Evolutionary conservation across 2,888 invertebrate genomes (phyloP).

Genomic region (Mantis religiosa): DNA sequence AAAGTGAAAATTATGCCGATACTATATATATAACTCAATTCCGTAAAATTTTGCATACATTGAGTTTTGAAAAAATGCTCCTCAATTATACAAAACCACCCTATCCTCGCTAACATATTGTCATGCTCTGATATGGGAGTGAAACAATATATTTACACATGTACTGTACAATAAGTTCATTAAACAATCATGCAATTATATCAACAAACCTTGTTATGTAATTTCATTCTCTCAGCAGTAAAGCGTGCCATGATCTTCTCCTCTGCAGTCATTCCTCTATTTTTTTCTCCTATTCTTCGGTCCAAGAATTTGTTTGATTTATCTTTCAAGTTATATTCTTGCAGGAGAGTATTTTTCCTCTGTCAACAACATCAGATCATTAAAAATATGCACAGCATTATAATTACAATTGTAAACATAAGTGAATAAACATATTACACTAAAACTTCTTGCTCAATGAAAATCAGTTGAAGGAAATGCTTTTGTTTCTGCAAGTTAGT

Average conservation of each 20-base stretch:
- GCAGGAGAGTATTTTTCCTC: constrained; percentile 81
- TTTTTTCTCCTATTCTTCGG: constrained; percentile 81
- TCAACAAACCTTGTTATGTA: constrained; percentile 53
- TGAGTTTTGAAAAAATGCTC: too few species aligned
- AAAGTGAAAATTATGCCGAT: too few species aligned
- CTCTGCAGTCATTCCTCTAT: constrained; percentile 62
- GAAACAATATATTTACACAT: too few species aligned
- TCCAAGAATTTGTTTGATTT: constrained; percentile 86
- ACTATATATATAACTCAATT: too few species aligned
- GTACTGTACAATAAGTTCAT: too few species aligned
- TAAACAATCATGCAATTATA: too few species aligned
- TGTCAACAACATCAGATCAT: constrained; percentile 39
- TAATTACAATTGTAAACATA: not conserved
- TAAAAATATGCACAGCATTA: not conserved
- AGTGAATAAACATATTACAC: not conserved
- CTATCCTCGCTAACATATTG: too few species aligned
- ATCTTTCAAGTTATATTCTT: constrained; percentile 75
- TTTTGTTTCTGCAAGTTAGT: too few species aligned
- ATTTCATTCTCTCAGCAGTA: constrained; percentile 69
- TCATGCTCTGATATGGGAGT: too few species aligned
- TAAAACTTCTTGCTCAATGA: not conserved
- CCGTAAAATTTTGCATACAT: too few species aligned
- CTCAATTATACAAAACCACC: too few species aligned
- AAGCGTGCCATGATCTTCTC: constrained; percentile 81
- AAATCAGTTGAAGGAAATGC: not conserved